Conservation (phyloP, 2,797 vertebrate genomes). For the Manis javanica region DNA sequence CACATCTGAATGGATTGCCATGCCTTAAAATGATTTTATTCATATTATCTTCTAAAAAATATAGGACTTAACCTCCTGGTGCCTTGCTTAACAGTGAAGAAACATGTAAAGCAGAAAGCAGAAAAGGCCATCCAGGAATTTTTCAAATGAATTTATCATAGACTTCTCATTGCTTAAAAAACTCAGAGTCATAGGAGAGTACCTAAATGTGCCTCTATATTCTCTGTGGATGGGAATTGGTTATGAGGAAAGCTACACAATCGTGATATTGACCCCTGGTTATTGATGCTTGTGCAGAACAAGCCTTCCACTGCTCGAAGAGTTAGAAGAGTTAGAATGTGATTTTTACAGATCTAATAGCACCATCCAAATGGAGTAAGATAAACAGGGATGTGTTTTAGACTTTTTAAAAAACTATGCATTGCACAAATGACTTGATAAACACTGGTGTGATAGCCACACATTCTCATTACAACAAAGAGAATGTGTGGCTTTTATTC, state of each 20-base stretch:
- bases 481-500: background rate
- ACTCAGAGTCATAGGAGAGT: background rate
- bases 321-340: background rate
- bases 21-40: slow-evolving; percentile 69
- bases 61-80: background rate
- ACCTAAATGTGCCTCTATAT: background rate
- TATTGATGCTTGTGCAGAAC: background rate
- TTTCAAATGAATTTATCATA: slow-evolving; percentile 34
- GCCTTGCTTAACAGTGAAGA: slow-evolving; percentile 45
- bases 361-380: background rate
- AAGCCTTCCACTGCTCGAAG: background rate
- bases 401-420: background rate
- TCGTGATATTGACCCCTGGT: background rate
- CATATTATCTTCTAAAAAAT: slow-evolving; percentile 23
- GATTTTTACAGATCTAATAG: background rate
- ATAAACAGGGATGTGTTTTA: background rate
- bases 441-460: background rate
- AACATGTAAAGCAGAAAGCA: slow-evolving; percentile 49
- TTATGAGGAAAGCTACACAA: background rate
- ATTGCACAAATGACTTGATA: background rate
- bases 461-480: background rate
- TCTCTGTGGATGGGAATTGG: background rate
- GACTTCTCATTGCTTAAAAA: background rate
- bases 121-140: slow-evolving; percentile 37
- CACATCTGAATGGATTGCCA: slow-evolving; percentile 24